Conservation (phyloP, 2,888 invertebrate genomes). For the Masnerella sp. region DNA sequence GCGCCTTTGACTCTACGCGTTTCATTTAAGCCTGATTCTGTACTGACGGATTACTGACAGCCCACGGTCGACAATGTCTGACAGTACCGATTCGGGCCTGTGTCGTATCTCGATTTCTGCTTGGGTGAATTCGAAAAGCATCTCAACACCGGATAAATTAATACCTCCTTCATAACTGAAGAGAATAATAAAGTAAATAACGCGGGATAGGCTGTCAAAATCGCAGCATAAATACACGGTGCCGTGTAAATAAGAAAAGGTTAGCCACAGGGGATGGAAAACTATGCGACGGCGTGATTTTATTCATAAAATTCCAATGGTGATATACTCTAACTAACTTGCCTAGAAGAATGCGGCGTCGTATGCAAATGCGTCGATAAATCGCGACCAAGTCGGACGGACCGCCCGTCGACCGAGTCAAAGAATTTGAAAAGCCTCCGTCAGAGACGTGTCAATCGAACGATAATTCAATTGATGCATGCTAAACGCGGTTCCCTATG, state of each 20-base stretch:
- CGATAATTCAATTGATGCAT: slow-evolving; percentile 73
- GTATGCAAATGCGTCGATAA: slow-evolving; percentile 71
- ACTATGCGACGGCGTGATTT: slow-evolving; percentile 40
- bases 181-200: slow-evolving; percentile 24
- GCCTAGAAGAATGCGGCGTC: slow-evolving; percentile 59
- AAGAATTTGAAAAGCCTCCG: slow-evolving; percentile 70
- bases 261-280: slow-evolving; percentile 55
- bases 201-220: slow-evolving; percentile 21
- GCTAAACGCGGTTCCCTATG: slow-evolving; percentile 72
- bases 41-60: too few species aligned
- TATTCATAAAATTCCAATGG: slow-evolving; percentile 53
- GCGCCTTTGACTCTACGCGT: too few species aligned
- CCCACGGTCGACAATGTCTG: too few species aligned
- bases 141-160: too few species aligned
- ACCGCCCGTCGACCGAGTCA: slow-evolving; percentile 62
- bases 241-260: slow-evolving; percentile 44
- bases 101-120: too few species aligned
- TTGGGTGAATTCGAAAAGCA: too few species aligned
- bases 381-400: slow-evolving; percentile 61
- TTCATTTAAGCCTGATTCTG: too few species aligned
- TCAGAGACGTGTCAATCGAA: slow-evolving; percentile 72
- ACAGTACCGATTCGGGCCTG: too few species aligned
- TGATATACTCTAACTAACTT: slow-evolving; percentile 60
- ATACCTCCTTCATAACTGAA: not conserved
- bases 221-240: slow-evolving; percentile 23